Evolutionary conservation across 1,140 invertebrate species (phyloP).

Genomic region (Sesamia nonagrioides): DNA sequence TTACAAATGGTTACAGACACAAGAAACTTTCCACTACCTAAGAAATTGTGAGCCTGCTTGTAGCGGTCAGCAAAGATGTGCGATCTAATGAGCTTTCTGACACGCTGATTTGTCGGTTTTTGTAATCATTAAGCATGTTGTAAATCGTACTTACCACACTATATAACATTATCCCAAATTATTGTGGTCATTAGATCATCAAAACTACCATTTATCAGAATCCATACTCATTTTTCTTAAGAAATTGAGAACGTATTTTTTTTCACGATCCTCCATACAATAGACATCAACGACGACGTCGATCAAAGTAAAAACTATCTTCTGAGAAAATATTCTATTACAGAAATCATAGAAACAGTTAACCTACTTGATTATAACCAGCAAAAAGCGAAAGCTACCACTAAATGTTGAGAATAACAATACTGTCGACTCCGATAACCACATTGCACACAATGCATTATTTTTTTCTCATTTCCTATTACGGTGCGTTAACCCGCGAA

Average conservation of each 20-base stretch:
- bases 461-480: constrained; percentile 41
- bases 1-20: constrained; percentile 25
- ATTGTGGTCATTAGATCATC: not conserved
- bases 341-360: constrained; percentile 33
- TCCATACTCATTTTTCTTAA: not conserved
- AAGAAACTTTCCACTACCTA: constrained; percentile 36
- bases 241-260: not conserved
- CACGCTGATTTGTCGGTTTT: constrained; percentile 11
- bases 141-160: not conserved
- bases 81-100: constrained; percentile 20
- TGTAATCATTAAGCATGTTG: not conserved
- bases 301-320: not conserved
- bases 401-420: constrained; percentile 32
- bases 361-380: constrained; percentile 30
- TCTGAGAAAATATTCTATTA: not conserved
- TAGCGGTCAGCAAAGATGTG: constrained; percentile 6
- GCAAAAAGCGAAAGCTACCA: constrained; percentile 35
- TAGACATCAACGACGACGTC: constrained; percentile 23
- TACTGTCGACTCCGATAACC: constrained; percentile 17
- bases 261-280: not conserved
- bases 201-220: not conserved
- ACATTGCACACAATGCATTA: constrained; percentile 36
- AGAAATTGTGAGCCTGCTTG: constrained; percentile 28
- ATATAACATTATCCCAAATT: not conserved
- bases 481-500: constrained; percentile 23